Base-by-base conservation (phyloP, 2,888 invertebrate species). In the Pandemis heparana region DNA sequence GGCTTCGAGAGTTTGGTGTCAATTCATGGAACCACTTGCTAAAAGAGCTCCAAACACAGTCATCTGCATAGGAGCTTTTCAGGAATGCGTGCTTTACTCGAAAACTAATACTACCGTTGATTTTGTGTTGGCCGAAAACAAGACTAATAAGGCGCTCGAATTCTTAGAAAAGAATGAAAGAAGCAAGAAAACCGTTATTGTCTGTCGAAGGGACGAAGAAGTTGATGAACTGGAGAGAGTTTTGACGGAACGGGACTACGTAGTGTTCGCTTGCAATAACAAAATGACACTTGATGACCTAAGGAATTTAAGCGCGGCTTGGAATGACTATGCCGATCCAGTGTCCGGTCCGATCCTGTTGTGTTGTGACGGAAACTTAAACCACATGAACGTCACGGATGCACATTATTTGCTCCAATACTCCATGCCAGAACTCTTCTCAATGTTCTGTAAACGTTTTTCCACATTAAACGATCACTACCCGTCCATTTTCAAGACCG, bases 41-140 rank as follows among this genome's bases (percentile, higher is more conserved):
- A 91, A 90, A 56, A 92, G 89, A 61, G 94, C 96, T 16, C 90
- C 94, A 0, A 94, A 96, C 80, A 96, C 97, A 0, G 90, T 96
- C 0, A 88, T 97, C 5, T 96, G 96, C 71, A 96, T 98, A 71
- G 95, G 96, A 0, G 96, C 97, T 32, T 96, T 96, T 79, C 94
- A 97, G 78, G 97, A 98, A 89, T 97, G 97, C 63, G 96, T 97
- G 0, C 89, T 97, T 14, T 97, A 97, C 87, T 96, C 96, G 79
- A 95, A 85, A 89, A 95, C 77, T 75, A 90, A 82, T n/a, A 91
- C 89, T 16, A 81, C 87, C 0, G 89, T 92, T 0, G 85, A 85
- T 71, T 91, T 91, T 62, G 84, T 92, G 1, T 85, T 86, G 39
- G 87, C 90, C 9, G 85, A 89, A 2, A 86, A 89, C 4, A 96